Conservation (phyloP, 2,113 vertebrate species). For the Hemiprocne comata region DNA sequence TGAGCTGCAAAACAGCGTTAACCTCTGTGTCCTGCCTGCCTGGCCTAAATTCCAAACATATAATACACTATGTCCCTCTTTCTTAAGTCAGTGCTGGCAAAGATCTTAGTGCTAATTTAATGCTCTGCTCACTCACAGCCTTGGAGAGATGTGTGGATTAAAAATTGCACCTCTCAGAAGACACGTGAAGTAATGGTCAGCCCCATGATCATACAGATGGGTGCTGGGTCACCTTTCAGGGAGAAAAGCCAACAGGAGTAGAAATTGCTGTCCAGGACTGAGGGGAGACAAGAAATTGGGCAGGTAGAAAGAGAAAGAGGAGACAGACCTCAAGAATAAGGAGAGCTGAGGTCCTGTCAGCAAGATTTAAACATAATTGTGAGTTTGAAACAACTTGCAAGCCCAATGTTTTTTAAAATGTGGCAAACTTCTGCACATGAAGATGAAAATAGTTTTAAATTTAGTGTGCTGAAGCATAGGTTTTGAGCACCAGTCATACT, state of each 20-base stretch:
- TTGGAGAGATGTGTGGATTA: slow-evolving; percentile 9
- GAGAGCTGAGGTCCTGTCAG: background rate
- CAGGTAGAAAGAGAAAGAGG: background rate
- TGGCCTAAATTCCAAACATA: slow-evolving; percentile 29
- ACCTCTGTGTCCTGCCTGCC: background rate
- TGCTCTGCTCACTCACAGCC: background rate
- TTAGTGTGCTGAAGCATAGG: background rate
- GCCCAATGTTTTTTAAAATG: background rate
- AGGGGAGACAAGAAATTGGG: background rate
- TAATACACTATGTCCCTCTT: background rate
- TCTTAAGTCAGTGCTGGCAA: slow-evolving; percentile 25
- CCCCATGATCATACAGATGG: background rate
- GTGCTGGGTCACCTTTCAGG: background rate
- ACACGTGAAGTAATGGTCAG: background rate
- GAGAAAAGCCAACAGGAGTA: background rate
- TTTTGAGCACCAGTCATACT: background rate
- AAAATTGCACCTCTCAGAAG: background rate
- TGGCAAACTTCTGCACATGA: background rate
- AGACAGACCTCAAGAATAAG: background rate
- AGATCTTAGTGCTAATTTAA: slow-evolving; percentile 18
- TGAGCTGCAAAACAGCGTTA: background rate
- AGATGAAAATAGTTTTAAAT: background rate
- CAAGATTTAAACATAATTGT: background rate
- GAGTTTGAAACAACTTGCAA: background rate
- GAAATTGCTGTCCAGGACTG: background rate